These are phyloP conservation scores for Ornithorhynchus anatinus DNA, from an alignment of 2,113 vertebrate species.

Conservation along the genomic window DNA sequence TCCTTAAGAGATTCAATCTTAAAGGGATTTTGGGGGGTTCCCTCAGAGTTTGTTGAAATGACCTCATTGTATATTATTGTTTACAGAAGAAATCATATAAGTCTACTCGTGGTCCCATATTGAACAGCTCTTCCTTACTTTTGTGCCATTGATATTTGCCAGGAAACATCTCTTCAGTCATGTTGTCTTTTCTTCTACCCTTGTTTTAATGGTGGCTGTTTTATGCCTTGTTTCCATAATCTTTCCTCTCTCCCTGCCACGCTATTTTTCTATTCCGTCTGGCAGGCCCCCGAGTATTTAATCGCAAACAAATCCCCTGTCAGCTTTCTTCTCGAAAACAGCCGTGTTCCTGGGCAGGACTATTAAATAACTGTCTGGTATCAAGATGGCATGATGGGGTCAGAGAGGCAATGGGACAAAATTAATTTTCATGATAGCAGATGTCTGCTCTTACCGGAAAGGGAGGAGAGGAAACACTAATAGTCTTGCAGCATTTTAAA, in stretches of 20 bases:
- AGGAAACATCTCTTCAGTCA: conserved; percentile 1
- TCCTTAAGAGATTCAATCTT: no score
- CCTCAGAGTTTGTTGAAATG: no score
- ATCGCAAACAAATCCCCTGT: conserved; percentile 53
- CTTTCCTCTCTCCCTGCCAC: conserved; percentile 1
- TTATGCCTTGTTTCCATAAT: background rate
- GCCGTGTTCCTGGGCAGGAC: conserved; percentile 38
- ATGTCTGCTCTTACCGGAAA: conserved; percentile 40
- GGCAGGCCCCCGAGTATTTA: conserved; percentile 28
- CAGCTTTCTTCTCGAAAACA: conserved; percentile 33
- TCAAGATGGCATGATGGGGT: conserved; percentile 40
- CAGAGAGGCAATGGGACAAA: conserved; percentile 34
- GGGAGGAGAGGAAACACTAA: conserved; percentile 24
- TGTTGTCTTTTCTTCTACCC: conserved; percentile 11
- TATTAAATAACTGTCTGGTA: conserved; percentile 25
- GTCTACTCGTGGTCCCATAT: no score
- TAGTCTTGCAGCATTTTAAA: conserved; percentile 45
- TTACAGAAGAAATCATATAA: no score
- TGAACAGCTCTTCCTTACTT: background rate
- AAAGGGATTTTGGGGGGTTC: no score
- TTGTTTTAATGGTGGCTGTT: background rate
- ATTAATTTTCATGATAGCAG: conserved; percentile 59
- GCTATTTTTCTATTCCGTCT: conserved; percentile 19
- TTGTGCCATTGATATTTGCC: background rate
- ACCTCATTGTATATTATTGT: no score